These are phyloP conservation scores for Gymnobelideus leadbeateri DNA, from an alignment of 2,113 vertebrate species.

Conservation along the genomic window DNA sequence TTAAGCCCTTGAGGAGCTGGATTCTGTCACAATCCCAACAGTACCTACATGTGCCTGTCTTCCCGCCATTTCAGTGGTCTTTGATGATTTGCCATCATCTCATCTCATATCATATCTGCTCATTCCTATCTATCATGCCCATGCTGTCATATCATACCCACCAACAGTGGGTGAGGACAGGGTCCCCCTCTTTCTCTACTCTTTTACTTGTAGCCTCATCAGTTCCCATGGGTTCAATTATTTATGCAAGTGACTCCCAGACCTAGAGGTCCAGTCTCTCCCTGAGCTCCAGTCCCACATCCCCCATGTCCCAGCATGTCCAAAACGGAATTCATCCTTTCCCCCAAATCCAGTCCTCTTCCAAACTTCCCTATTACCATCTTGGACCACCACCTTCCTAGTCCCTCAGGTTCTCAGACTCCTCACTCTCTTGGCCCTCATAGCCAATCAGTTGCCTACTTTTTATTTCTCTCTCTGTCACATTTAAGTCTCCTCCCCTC, in stretches of 20 bases:
- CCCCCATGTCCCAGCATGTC: no score
- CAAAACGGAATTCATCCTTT: no score
- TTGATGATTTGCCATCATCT: neutral
- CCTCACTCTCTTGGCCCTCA: neutral
- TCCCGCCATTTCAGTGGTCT: neutral
- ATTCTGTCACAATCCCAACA: no score
- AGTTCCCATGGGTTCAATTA: constrained; percentile 34
- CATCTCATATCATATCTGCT: no score
- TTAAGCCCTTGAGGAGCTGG: no score
- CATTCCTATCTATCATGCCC: no score
- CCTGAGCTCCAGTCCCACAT: no score
- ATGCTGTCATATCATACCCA: no score
- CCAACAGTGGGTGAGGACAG: no score
- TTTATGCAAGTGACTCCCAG: constrained; percentile 39
- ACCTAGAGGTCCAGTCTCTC: constrained; percentile 10
- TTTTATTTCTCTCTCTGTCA: neutral
- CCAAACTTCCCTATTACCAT: neutral
- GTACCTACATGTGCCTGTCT: no score
- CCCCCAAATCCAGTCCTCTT: constrained; percentile 7
- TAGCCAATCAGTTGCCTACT: neutral
- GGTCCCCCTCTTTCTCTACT: neutral
- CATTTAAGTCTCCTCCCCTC: neutral
- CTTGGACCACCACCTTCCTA: no score
- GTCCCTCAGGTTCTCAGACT: no score
- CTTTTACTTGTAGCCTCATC: constrained; percentile 20